These are phyloP conservation scores for Sarcophaga peregrina DNA, from an alignment of 1,140 invertebrate species.

Conservation along the genomic window DNA sequence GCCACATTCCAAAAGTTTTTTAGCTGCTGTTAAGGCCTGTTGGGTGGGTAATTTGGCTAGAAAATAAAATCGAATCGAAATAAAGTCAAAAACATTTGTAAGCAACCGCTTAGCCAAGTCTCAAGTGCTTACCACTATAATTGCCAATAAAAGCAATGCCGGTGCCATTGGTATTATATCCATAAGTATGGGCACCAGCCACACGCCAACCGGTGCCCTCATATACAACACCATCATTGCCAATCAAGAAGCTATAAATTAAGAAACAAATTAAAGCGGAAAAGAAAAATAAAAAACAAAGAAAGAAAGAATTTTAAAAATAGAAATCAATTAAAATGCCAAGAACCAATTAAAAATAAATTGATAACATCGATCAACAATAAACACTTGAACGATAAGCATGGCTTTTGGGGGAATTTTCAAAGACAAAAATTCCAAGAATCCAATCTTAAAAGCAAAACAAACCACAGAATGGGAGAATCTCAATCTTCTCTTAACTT, in stretches of 20 bases:
- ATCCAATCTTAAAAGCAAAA: no score
- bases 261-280: background rate
- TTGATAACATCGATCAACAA: no score
- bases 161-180: constrained; percentile 74
- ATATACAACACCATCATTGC: constrained; percentile 81
- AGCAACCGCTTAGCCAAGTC: no score
- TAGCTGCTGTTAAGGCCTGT: constrained; percentile 70
- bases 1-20: constrained; percentile 73
- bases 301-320: background rate
- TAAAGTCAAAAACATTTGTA: background rate
- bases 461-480: no score
- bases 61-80: constrained; percentile 26
- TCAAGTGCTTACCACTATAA: constrained; percentile 70
- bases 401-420: no score
- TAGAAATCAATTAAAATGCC: background rate
- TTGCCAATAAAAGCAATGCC: constrained; percentile 80
- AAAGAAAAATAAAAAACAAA: background rate
- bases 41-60: constrained; percentile 71
- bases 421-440: no score
- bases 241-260: constrained; percentile 75
- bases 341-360: background rate
- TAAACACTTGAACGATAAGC: background rate
- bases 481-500: background rate
- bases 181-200: constrained; percentile 77
- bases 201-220: constrained; percentile 81